Evolutionary conservation across 1,140 invertebrate species (phyloP).

Genomic region (Sycophaga agraensis): DNA sequence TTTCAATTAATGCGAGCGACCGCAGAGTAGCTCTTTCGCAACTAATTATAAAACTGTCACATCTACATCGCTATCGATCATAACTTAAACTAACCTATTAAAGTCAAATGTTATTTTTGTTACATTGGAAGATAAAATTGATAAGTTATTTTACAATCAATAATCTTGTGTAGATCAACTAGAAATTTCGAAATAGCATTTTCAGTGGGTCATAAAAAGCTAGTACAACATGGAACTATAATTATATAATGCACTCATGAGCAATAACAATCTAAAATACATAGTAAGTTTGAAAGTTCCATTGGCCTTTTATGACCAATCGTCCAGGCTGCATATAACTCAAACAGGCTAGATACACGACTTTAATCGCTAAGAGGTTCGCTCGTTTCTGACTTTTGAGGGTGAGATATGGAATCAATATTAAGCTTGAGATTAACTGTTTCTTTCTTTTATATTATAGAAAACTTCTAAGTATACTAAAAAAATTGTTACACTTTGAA

Average conservation of each 20-base stretch:
- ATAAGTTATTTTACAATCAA: background rate
- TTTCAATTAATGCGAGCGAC: constrained; percentile 43
- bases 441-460: no score
- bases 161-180: no score
- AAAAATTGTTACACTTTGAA: no score
- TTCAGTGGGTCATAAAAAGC: no score
- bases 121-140: background rate
- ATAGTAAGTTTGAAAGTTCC: constrained; percentile 18
- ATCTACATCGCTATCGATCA: constrained; percentile 11
- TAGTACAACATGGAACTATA: no score
- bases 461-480: no score
- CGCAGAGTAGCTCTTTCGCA: background rate
- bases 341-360: constrained; percentile 40
- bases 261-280: constrained; percentile 3
- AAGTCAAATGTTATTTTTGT: constrained; percentile 1
- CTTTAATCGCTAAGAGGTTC: constrained; percentile 43
- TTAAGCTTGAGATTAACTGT: no score
- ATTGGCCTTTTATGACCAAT: constrained; percentile 17
- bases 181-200: background rate
- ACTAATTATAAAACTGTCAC: constrained; percentile 30
- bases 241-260: no score
- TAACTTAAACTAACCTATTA: background rate
- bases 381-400: constrained; percentile 12
- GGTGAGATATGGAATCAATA: constrained; percentile 18
- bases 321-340: constrained; percentile 34